These are phyloP conservation scores for Oceanodroma leucorhoa DNA, from an alignment of 2,797 vertebrate genomes.

Conservation along the genomic window DNA sequence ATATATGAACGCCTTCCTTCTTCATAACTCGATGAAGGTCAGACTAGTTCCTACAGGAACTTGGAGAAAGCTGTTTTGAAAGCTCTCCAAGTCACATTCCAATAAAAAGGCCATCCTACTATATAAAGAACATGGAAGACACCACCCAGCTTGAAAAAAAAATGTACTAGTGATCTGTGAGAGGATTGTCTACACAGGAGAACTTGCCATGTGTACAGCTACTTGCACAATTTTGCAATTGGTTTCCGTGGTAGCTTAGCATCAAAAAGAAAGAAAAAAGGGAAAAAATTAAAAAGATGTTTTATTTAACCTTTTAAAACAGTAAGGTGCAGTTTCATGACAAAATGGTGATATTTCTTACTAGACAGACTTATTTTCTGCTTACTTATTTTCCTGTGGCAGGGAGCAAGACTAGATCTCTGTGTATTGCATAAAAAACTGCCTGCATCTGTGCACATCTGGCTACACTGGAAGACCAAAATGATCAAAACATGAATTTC, in stretches of 20 bases:
- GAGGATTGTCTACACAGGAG: background rate
- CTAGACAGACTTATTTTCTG: background rate
- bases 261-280: background rate
- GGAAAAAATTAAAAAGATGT: background rate
- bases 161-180: background rate
- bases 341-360: background rate
- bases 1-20: background rate
- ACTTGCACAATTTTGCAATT: background rate
- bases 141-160: background rate
- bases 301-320: background rate
- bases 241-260: background rate
- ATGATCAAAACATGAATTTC: background rate
- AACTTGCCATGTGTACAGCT: background rate
- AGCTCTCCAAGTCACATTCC: slow-evolving; percentile 15
- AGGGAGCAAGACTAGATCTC: background rate
- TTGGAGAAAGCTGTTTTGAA: background rate
- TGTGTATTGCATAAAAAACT: background rate
- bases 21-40: background rate
- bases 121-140: background rate
- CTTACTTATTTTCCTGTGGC: background rate
- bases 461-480: background rate
- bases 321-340: background rate
- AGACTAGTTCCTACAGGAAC: slow-evolving; percentile 24
- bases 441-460: background rate
- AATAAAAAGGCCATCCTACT: background rate